These are phyloP conservation scores for Pogoniulus pusillus DNA, from an alignment of 2,797 vertebrate genomes.

Conservation along the genomic window DNA sequence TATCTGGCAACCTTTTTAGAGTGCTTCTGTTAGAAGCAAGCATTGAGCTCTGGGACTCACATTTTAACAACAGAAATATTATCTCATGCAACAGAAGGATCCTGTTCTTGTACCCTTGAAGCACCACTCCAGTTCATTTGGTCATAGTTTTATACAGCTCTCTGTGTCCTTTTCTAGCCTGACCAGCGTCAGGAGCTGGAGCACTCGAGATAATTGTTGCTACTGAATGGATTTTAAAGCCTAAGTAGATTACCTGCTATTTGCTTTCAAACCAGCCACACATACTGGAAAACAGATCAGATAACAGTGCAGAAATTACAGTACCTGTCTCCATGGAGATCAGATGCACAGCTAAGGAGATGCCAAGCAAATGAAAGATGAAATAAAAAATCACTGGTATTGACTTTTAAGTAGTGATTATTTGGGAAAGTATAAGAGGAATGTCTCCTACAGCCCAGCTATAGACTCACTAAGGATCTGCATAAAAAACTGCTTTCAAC, in stretches of 20 bases:
- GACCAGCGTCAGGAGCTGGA: constrained; percentile 32
- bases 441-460: not conserved
- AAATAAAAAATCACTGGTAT: not conserved
- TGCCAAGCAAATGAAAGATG: not conserved
- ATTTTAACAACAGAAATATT: not conserved
- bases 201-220: constrained; percentile 35
- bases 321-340: not conserved
- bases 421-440: not conserved
- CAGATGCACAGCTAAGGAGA: not conserved
- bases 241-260: constrained; percentile 52
- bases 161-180: not conserved
- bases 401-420: not conserved
- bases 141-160: constrained; percentile 2
- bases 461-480: not conserved
- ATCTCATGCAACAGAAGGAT: not conserved
- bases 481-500: too few relatives aligned
- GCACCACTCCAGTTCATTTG: not conserved
- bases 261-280: constrained; percentile 40
- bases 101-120: not conserved
- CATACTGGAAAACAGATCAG: constrained; percentile 1
- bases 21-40: not conserved
- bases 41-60: not conserved
- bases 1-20: not conserved
- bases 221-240: constrained; percentile 25
- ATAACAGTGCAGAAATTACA: not conserved